Evolutionary conservation across 2,113 vertebrate genomes (phyloP), one percentile per base, ranked within the genome.

Genomic region (Scatophagus argus): DNA sequence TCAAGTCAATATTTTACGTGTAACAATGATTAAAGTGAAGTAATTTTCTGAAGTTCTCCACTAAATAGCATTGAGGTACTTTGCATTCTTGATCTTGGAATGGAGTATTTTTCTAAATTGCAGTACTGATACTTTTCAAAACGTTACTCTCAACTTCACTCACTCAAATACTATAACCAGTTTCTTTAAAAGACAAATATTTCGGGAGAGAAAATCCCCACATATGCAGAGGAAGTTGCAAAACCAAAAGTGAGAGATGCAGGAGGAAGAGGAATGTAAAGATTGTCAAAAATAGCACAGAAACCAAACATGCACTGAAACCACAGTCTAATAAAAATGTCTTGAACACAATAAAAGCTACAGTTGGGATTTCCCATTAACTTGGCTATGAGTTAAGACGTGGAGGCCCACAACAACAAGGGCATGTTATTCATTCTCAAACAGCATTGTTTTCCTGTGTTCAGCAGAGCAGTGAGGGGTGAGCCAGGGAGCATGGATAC

Each of bases 371-470:
- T 89, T 85, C 83, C 88, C 70, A 81, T 76, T 82, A 83, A 77
- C 87, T 74, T 43, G 52, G 55, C 59, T 38, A 36, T 65, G 72
- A 88, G 89, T 91, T 89, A 86, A 77, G 72, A 74, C 56, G 23
- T 56, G 66, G 49, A 76, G 41, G 49, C 87, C 74, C 68, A 41
- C 64, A 75, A 74, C 74, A 84, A 81, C 74, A 79, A 62, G 55
- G 68, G 49, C 82, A 62, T 80, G 86, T 87, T 87, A 85, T 86
- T 91, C 86, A 89, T 88, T 93, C 68, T 67, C 82, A 19, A 89
- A 82, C 78, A 74, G 79, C 81, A 86, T 86, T 93, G 90, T 92
- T 92, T 90, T 88, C 78, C 62, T 82, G 77, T 81, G 87, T 86
- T 91, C 80, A 82, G 70, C 77, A 13, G 84, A 77, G 84, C 86